Evolutionary conservation across 35 echinoderm and acorn worm genomes (phyloP).

Genomic region (Heliocidaris tuberculata): DNA sequence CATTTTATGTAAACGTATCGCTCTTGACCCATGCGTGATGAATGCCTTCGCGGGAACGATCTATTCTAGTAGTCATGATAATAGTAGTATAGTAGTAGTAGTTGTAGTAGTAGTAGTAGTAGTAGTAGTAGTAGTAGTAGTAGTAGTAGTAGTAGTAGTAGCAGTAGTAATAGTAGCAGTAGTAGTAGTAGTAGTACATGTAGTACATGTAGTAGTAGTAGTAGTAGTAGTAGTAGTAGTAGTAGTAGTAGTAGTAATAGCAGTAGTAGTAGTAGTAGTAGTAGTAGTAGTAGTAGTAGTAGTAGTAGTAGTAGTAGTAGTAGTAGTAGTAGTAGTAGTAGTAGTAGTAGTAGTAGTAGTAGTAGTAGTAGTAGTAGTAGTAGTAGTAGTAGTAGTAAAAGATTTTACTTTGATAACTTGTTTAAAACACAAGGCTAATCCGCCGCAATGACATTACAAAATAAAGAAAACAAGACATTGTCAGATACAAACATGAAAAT

Average conservation of each 20-base stretch:
- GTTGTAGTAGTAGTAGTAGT: too few species aligned
- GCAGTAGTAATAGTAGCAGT: background rate
- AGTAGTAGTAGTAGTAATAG: background rate
- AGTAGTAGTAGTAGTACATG: background rate
- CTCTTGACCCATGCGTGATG: too few species aligned
- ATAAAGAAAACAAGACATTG: too few species aligned
- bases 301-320: background rate
- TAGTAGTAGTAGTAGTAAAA: background rate
- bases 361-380: background rate
- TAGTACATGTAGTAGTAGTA: background rate
- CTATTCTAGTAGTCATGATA: too few species aligned
- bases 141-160: background rate
- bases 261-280: background rate
- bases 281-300: background rate
- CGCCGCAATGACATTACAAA: too few species aligned
- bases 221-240: background rate
- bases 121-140: too few species aligned
- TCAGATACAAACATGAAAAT: too few species aligned
- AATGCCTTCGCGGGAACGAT: too few species aligned
- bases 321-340: background rate
- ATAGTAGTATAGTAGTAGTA: too few species aligned
- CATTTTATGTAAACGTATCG: background rate
- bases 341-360: background rate
- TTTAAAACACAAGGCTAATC: too few species aligned
- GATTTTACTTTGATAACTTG: too few species aligned